Evolutionary conservation across 2,797 vertebrate species (phyloP), one percentile per base, ranked within the genome.

Genomic region (Eulemur rubriventer): DNA sequence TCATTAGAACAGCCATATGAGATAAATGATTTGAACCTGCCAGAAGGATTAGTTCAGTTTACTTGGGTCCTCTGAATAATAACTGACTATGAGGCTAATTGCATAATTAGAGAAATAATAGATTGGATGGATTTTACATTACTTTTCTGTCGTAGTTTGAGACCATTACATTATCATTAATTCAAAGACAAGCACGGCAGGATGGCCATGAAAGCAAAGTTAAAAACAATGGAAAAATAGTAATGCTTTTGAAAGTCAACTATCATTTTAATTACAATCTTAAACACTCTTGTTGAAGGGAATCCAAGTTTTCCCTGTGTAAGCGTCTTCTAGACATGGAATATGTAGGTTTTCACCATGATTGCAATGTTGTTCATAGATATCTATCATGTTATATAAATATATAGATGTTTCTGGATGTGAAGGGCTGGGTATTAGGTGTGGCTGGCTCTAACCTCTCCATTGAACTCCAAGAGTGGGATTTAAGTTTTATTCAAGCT

Each of bases 21-120:
- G 95, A 94, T 95, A 80, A 96, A 91, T 92, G 87, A 92, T 96
- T 95, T 96, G 94, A 97, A 97, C 95, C 79, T 95, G 93, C 84
- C 83, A 83, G 95, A 97, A 94, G 88, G 90, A 97, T 94, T 90
- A 93, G 85, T 95, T 90, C 88, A 87, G 63, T 94, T 84, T 55
- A 43, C 24, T 83, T 97, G 81, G 55, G 92, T 97, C 95, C 94
- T 80, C 97, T 95, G 48, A 91, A 96, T 93, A 97, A 91, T 92
- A 98, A 94, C 63, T n/a, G 81, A 67, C 50, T 89, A 50, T n/a
- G 55, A 14, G 0, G 57, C 88, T 97, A 97, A 97, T 97, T 95
- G 98, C 48, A 97, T 94, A 97, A 14, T 89, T 91, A 90, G 38
- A 96, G 75, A 96, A 97, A 98, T 75, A 96, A 96, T 86, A 92